phyloP scores from a whole-genome alignment of 2,113 vertebrate species.

The Ciconia maguari region DNA sequence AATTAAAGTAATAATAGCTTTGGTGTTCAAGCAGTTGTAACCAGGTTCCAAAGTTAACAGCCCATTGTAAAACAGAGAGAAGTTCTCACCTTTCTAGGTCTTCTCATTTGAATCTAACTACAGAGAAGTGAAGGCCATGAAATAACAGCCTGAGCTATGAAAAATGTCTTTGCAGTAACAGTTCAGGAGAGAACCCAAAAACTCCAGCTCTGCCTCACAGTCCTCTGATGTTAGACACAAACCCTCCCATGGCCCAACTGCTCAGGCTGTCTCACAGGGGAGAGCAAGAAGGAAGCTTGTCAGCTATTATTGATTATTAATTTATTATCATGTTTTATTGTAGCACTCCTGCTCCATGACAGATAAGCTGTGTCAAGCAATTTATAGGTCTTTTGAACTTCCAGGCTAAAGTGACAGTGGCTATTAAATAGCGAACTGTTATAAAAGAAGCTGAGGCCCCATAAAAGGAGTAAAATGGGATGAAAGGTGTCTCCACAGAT shows the following conservation, averaged over 20 bases:
- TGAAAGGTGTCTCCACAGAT: conserved; percentile 38
- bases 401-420: conserved; percentile 31
- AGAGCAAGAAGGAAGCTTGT: neutral
- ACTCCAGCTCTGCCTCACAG: neutral
- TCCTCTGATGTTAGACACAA: neutral
- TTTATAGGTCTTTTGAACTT: conserved; percentile 57
- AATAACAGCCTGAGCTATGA: neutral
- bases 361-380: conserved; percentile 28
- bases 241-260: neutral
- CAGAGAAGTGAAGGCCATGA: neutral
- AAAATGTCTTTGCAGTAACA: neutral
- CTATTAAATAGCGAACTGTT: conserved; percentile 33
- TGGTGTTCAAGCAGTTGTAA: neutral
- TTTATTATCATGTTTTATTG: conserved; percentile 49
- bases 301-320: conserved; percentile 53
- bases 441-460: conserved; percentile 19
- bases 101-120: neutral
- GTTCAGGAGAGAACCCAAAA: neutral
- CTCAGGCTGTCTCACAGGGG: neutral
- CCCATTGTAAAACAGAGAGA: neutral
- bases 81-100: neutral
- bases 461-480: conserved; percentile 43
- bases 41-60: neutral
- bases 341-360: neutral
- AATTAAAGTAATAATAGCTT: neutral